Evolutionary conservation across 2,888 invertebrate genomes (phyloP).

Genomic region (Dicycla oo): DNA sequence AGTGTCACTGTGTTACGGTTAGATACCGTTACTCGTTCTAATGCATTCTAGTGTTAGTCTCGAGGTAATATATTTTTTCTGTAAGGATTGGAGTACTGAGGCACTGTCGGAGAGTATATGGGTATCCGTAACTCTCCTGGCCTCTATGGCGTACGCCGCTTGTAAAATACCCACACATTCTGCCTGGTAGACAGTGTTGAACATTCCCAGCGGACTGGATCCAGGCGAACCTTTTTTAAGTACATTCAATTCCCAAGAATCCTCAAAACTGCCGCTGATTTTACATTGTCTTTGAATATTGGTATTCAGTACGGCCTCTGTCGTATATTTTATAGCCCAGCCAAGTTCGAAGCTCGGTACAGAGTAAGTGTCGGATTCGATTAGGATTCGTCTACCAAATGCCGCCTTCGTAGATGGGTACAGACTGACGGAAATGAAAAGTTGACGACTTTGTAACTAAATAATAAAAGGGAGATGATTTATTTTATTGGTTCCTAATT

Average conservation of each 20-base stretch:
- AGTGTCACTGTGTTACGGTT: too few relatives aligned
- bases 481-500: background rate
- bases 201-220: too few relatives aligned
- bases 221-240: background rate
- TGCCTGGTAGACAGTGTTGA: too few relatives aligned
- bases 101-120: too few relatives aligned
- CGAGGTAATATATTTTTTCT: too few relatives aligned
- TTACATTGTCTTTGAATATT: constrained; percentile 16
- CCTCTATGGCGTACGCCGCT: too few relatives aligned
- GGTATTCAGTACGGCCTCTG: constrained; percentile 2
- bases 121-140: too few relatives aligned
- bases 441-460: constrained; percentile 14
- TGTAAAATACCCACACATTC: too few relatives aligned
- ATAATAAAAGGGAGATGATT: constrained; percentile 6
- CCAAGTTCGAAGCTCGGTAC: background rate
- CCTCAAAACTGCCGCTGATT: constrained; percentile 4
- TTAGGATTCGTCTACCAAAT: constrained; percentile 35
- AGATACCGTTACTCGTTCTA: too few relatives aligned
- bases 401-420: background rate
- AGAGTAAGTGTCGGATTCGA: constrained; percentile 48
- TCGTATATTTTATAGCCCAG: constrained; percentile 25
- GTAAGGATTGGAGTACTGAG: too few relatives aligned
- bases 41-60: too few relatives aligned
- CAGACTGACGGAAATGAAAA: constrained; percentile 36
- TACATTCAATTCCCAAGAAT: background rate